These are phyloP conservation scores for Myopa testacea DNA, from an alignment of 2,888 invertebrate genomes.

Conservation along the genomic window DNA sequence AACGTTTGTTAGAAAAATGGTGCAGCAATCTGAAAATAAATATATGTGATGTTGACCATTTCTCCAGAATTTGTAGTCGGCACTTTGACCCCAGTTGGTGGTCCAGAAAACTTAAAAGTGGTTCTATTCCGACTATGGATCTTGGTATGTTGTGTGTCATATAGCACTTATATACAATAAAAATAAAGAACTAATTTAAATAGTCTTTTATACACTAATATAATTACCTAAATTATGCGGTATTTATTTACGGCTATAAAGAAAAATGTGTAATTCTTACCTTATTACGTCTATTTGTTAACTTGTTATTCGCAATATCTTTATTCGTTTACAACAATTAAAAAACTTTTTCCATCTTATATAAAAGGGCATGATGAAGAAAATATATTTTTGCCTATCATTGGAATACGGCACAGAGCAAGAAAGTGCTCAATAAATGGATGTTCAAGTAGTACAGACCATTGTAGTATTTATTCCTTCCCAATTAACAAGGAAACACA, in stretches of 20 bases:
- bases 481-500: not conserved
- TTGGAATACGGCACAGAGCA: not conserved
- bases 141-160: slow-evolving; percentile 1
- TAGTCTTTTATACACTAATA: no score
- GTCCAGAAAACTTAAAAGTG: not conserved
- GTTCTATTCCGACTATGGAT: slow-evolving; percentile 11
- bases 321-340: no score
- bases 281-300: no score
- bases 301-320: no score
- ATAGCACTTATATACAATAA: not conserved
- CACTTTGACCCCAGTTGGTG: not conserved
- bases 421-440: not conserved
- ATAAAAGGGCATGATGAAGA: not conserved
- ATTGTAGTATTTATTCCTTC: slow-evolving; percentile 14
- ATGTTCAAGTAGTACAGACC: slow-evolving; percentile 7
- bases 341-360: no score
- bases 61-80: not conserved
- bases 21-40: not conserved
- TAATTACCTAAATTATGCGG: no score
- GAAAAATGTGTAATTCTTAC: no score
- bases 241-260: no score
- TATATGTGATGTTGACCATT: not conserved
- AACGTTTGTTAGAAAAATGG: not conserved
- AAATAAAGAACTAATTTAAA: no score
- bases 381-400: not conserved